Base-by-base conservation (phyloP, 2,888 invertebrate genomes). In the Drosophila formosana region DNA sequence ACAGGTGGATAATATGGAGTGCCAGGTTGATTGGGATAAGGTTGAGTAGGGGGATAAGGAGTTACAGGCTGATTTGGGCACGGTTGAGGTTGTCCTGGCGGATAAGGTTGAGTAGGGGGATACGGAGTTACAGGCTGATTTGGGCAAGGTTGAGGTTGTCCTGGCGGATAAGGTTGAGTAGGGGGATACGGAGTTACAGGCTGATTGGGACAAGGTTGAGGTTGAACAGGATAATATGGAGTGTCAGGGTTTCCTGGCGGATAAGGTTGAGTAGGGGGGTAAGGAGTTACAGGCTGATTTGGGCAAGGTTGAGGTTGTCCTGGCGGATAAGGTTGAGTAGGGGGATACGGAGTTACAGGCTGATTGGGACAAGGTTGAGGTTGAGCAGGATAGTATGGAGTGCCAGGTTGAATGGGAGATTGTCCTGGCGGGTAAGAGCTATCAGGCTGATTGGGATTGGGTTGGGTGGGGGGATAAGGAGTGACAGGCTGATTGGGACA, bases 401-500 rank as follows among this genome's bases (percentile, higher is more conserved):
- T 23, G 8, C 34, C 43, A 0, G 30, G 9, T 23, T 34, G 9
- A 28, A 1, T 28, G 0, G 58, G 58, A n/a, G 18, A 18, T 18
- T 18, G 18, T 18, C 1, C 18, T 18, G 18, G 18, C 18, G 18
- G 18, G 1, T 1, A 18, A 18, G 18, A 2, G 18, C 18, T 18
- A 18, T 18, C 18, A 18, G 18, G 34, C 8, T 7, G 9, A 37
- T 37, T n/a, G 4, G 34, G 11, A n/a, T 37, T n/a, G 34, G 34
- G 34, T 0, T 66, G 53, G 7, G 46, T 53, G 11, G 49, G 41
- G 7, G 53, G 51, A 53, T 47, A 61, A 4, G 70, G 62, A 13
- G 25, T 23, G 0, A 28, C 34, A 2, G 51, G 68, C 9, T 65
- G 68, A n/a, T 23, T 63, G 0, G 75, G 73, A 4, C 39, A 41